Conservation (phyloP, 2,888 invertebrate species). For the Pristionchus exspectatus region DNA sequence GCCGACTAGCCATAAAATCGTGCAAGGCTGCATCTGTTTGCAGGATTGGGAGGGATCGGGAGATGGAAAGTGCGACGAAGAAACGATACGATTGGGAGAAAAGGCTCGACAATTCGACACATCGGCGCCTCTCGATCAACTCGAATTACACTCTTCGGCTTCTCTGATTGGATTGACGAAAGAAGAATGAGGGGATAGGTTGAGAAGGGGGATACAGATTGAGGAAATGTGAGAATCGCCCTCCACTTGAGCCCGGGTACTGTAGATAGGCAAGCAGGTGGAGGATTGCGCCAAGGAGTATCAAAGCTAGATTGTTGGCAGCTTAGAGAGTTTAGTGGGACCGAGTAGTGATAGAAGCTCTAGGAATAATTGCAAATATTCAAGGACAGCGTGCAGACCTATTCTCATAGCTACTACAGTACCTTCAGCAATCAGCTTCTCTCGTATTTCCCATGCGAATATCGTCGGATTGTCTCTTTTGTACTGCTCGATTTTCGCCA, state of each 20-base stretch:
- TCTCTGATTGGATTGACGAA: conserved; percentile 23
- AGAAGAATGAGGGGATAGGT: neutral
- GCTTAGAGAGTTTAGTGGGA: too few species aligned
- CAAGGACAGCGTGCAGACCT: too few species aligned
- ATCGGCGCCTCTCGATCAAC: conserved; percentile 43
- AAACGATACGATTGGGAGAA: conserved; percentile 26
- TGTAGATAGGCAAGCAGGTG: neutral
- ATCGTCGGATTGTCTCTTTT: conserved; percentile 98
- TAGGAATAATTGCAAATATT: too few species aligned
- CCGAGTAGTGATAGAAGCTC: neutral
- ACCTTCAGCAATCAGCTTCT: conserved; percentile 96
- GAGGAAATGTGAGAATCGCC: conserved; percentile 41
- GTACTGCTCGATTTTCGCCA: conserved; percentile 97
- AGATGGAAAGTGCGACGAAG: conserved; percentile 29
- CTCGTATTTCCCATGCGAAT: conserved; percentile 98
- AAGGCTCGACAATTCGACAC: conserved; percentile 19
- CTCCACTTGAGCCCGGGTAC: conserved; percentile 27
- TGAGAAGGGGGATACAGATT: conserved; percentile 21
- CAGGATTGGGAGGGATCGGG: neutral
- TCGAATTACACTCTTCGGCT: conserved; percentile 37
- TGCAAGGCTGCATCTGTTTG: conserved; percentile 41
- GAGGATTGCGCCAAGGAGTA: neutral
- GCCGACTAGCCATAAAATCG: neutral
- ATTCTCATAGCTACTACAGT: neutral
- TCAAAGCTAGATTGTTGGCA: neutral